Base-by-base conservation (phyloP, 2,888 invertebrate species). In the Galeopsomyia nigrocyanea region DNA sequence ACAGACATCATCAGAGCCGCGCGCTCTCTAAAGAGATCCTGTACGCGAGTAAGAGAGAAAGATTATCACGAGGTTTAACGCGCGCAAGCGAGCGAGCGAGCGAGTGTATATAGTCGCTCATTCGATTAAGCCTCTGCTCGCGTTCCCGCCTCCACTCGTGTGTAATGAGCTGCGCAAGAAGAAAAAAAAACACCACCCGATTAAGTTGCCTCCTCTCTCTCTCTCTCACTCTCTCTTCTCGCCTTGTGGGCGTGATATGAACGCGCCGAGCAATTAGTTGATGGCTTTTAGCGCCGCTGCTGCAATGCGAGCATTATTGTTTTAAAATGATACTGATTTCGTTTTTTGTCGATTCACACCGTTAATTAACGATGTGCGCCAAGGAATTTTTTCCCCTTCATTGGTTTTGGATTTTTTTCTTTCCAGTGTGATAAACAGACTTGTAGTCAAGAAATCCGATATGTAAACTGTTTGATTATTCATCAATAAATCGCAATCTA, bases 121-220 rank as follows among this genome's bases (percentile, higher is more conserved):
- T 61, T 66, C 71, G 71, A 71, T 66, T 71, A 71, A 66, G 71
- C 17, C 49, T 50, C 39, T 53, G 39, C 47, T 56, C 63, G 49
- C 62, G 22, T 21, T 47, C 46, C 46, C 31, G 14, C 10, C 21
- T 60, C 39, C 50, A 19, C 51, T 55, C 19, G 56, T 47, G 49
- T 56, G 16, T 63, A 63, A 63, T n/a, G 61, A 61, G 47, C 46
- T 53, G 46, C 17, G n/a, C 55, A 17, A 31, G 47, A 19, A 55
- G 47, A 64, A 21, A 55, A 21, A 55, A 31, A 19, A 22, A 51
- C 13, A 56, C 17, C 9, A 13, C 16, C 21, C 56, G 56, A 47
- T 49, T 47, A 65, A 65, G 56, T 49, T 55, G 65, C 65, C 14
- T n/a, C 39, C 39, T 10, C 39, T 3, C 13, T 10, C 10, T 39